These are phyloP conservation scores for Amphiprion ocellaris DNA, from an alignment of 2,113 vertebrate species.

Conservation along the genomic window DNA sequence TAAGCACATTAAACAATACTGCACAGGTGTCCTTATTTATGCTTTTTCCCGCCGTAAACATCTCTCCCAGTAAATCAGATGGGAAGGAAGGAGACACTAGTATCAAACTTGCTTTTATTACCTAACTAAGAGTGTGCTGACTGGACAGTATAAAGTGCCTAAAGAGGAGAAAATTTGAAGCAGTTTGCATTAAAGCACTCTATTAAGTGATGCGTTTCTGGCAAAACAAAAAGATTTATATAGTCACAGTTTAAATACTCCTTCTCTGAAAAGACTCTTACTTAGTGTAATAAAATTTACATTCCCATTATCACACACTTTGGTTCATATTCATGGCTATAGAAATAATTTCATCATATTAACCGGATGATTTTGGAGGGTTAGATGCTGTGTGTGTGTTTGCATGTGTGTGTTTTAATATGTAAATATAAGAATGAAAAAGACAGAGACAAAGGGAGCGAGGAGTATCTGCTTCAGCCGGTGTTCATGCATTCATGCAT, in stretches of 20 bases:
- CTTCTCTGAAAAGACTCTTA: conserved; percentile 1
- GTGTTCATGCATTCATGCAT: conserved; percentile 44
- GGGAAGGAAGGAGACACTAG: conserved; percentile 16
- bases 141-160: conserved; percentile 39
- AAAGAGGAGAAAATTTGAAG: conserved; percentile 21
- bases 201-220: conserved; percentile 37
- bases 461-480: neutral
- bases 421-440: neutral
- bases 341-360: conserved; percentile 6
- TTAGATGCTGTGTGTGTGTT: neutral
- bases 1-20: conserved; percentile 1
- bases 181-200: conserved; percentile 40
- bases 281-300: neutral
- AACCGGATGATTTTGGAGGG: neutral
- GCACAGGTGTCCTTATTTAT: conserved; percentile 24
- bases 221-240: conserved; percentile 29
- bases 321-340: conserved; percentile 8
- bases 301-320: neutral
- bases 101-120: conserved; percentile 49
- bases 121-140: conserved; percentile 47
- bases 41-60: conserved; percentile 25
- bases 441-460: neutral
- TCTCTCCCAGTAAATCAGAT: conserved; percentile 38
- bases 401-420: neutral
- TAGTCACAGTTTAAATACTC: conserved; percentile 23